Conservation (phyloP, 2,113 vertebrate species). For the Dendropsophus ebraccatus region DNA sequence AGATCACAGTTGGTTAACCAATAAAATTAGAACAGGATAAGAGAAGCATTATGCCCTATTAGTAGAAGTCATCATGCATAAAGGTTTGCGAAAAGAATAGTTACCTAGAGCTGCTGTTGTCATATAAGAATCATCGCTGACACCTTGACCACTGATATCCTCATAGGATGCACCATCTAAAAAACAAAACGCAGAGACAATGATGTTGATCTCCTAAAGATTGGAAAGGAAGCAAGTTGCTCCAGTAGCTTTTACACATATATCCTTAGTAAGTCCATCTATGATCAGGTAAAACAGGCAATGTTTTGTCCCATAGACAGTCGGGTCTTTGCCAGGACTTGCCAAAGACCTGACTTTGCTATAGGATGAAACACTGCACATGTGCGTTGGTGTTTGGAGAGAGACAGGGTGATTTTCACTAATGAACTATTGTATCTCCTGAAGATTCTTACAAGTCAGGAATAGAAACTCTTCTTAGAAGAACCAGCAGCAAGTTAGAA, state of each 20-base stretch:
- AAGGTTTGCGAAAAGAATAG: not conserved
- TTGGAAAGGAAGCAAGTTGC: too few species aligned
- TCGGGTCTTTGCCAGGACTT: too few species aligned
- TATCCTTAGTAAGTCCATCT: too few species aligned
- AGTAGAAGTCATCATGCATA: not conserved
- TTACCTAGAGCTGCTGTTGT: constrained; percentile 88
- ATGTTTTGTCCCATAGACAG: too few species aligned
- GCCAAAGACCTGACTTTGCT: too few species aligned
- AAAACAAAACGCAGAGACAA: constrained; percentile 62
- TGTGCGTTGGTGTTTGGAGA: too few species aligned
- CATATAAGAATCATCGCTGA: constrained; percentile 84
- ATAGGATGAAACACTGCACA: too few species aligned
- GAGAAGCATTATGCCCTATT: not conserved
- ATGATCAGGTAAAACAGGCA: too few species aligned
- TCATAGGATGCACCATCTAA: constrained; percentile 90
- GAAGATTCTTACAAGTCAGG: not conserved
- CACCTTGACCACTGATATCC: constrained; percentile 82
- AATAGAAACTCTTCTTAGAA: too few species aligned
- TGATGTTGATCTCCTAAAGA: not conserved
- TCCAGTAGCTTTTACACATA: too few species aligned
- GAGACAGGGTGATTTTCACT: too few species aligned
- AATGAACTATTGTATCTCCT: not conserved
- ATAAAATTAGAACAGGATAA: not conserved
- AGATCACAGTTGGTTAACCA: not conserved
- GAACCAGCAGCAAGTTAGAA: too few species aligned